Evolutionary conservation across 2,888 invertebrate genomes (phyloP), one percentile per base, ranked within the genome.

Genomic region (Bellardia pandia): DNA sequence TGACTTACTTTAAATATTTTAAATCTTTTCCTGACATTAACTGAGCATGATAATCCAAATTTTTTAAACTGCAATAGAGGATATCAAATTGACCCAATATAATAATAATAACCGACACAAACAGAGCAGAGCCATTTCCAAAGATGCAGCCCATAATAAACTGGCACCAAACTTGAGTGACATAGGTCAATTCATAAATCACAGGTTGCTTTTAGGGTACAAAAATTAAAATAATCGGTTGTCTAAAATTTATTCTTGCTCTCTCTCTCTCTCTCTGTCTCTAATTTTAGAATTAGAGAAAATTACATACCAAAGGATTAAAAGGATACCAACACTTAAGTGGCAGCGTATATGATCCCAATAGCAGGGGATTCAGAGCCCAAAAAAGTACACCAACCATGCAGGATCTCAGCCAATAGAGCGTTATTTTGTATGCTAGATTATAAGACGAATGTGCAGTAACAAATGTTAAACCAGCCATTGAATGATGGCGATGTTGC

Each of bases 291-390:
- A 53, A n/a, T 23, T 6, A 9, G 9, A 56, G 3, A 56, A 23
- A 30, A 2, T 16, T 58, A 48, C 89, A 78, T 68, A 91, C 92
- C 89, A 91, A 80, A 4, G 90, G 89, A 88, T 93, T 90, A 64
- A 93, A 93, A 0, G 93, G 93, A 90, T 93, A 93, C 93, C 93
- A 93, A 68, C 91, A 91, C 4, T 89, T 89, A 42, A 93, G 78
- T 0, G 93, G 93, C 53, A 93, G 81, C 4, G 89, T 86, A 3
- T 90, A 86, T 3, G 88, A 88, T 3, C 90, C 88, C 74, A 91
- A 33, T 0, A 93, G 82, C 5, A 93, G 30, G 0, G 93, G 93
- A 2, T 90, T 88, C 3, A 92, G 58, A 1, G 90, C 91, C 91
- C 92, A 93, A 42, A 89, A 89, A n/a, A 89, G 76, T 0, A 91